A percentile compares a stretch with the other conserved stretches of the same genome.
These are phyloP conservation scores for Hyles euphorbiae DNA, from an alignment of 1,140 invertebrate species.

Conservation along the genomic window DNA sequence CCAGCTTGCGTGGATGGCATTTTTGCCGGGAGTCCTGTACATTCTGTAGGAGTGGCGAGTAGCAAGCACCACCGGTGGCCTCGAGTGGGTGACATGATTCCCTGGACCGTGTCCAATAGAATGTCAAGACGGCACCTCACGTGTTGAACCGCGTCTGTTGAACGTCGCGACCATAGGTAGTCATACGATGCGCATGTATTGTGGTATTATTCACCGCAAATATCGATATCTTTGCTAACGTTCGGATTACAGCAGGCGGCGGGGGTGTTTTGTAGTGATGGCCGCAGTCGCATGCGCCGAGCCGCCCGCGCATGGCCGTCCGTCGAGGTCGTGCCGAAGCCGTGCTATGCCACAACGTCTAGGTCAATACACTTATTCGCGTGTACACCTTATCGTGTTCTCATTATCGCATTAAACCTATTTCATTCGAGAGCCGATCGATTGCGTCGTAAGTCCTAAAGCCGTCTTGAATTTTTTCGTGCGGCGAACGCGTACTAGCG, in stretches of 20 bases:
- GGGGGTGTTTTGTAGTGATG: conserved; percentile 52
- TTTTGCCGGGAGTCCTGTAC: no score
- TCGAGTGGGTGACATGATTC: conserved; percentile 14
- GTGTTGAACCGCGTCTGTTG: neutral
- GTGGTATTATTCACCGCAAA: conserved; percentile 60
- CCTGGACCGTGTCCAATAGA: conserved; percentile 57
- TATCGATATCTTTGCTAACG: conserved; percentile 60
- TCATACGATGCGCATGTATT: conserved; percentile 43
- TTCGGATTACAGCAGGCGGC: conserved; percentile 60
- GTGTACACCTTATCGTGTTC: conserved; percentile 67
- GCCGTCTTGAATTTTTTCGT: conserved; percentile 56
- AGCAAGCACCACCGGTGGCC: neutral
- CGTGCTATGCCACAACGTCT: conserved; percentile 54
- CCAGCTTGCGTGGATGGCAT: no score
- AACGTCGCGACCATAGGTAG: conserved; percentile 11
- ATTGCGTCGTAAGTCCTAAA: conserved; percentile 37
- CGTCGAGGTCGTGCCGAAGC: conserved; percentile 59
- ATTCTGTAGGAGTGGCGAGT: no score
- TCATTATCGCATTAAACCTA: conserved; percentile 69
- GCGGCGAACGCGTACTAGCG: conserved; percentile 47
- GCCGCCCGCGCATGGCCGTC: conserved; percentile 59
- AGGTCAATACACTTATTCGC: conserved; percentile 70
- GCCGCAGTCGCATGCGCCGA: conserved; percentile 59
- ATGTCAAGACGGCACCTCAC: conserved; percentile 30
- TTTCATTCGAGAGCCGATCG: conserved; percentile 66